Percentiles rank a stretch among this genome's conserved stretches.
Evolutionary conservation across 2,113 vertebrate species (phyloP).

Genomic region (Rhabdornis inornatus): DNA sequence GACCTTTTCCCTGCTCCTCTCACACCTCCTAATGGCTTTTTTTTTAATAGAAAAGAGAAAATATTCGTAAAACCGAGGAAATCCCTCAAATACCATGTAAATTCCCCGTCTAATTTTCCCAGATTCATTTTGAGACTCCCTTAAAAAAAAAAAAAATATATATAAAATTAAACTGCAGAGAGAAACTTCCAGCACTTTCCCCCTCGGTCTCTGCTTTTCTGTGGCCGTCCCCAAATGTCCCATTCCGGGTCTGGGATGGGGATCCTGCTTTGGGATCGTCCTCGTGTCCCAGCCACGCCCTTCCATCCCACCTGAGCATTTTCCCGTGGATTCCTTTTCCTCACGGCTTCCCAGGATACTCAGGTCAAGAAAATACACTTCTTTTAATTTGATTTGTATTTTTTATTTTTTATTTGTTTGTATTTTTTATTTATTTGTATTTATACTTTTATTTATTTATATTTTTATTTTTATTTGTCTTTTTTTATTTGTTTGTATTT

Average conservation of each 20-base stretch:
- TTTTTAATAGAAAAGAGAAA: constrained; percentile 55
- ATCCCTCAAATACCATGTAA: constrained; percentile 65
- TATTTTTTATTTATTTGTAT: no score
- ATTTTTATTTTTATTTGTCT: no score
- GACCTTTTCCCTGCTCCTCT: constrained; percentile 52
- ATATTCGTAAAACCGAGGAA: constrained; percentile 55
- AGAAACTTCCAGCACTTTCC: background rate
- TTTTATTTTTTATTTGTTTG: no score
- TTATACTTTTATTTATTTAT: no score
- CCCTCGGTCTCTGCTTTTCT: accelerated
- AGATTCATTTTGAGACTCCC: background rate
- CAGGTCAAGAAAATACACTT: background rate
- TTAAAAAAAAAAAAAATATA: background rate
- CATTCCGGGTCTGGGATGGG: background rate
- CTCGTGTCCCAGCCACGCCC: accelerated
- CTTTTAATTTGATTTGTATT: no score
- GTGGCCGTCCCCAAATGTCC: accelerated
- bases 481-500: no score
- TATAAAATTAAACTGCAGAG: background rate
- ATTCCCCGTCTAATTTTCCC: constrained; percentile 52
- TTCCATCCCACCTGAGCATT: accelerated
- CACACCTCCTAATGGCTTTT: constrained; percentile 29
- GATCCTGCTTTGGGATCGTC: background rate
- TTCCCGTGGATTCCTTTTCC: accelerated
- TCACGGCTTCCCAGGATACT: background rate